A percentile compares a stretch with the other conserved stretches of the same genome.
These are phyloP conservation scores for Oryzias woworae DNA, from an alignment of 2,113 vertebrate species.

Conservation along the genomic window DNA sequence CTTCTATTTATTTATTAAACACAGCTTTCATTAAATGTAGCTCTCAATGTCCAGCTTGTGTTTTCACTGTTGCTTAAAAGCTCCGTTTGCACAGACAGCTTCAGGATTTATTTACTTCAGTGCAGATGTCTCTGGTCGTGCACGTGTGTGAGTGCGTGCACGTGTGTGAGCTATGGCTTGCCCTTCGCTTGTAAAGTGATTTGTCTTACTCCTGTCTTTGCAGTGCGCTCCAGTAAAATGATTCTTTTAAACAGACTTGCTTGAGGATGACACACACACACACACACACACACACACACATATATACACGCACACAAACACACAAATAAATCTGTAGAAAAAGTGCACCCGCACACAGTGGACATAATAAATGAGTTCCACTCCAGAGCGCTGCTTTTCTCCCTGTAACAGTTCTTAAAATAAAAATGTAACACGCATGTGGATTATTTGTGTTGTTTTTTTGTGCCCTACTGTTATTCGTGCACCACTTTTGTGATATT, in stretches of 20 bases:
- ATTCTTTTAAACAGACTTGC: conserved; percentile 73
- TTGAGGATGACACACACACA: conserved; percentile 52
- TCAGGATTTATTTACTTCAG: conserved; percentile 63
- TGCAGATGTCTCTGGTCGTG: conserved; percentile 21
- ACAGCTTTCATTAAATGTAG: conserved; percentile 43
- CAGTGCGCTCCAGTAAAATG: conserved; percentile 57
- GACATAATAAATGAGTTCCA: conserved; percentile 63
- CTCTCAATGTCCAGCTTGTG: conserved; percentile 30
- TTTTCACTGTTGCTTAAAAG: conserved; percentile 32
- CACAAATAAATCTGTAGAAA: not conserved
- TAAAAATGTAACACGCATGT: no score
- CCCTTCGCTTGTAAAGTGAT: conserved; percentile 68
- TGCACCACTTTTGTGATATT: conserved; percentile 44
- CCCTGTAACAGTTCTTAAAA: conserved; percentile 9
- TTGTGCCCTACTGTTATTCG: conserved; percentile 15
- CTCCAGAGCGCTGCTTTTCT: conserved; percentile 30
- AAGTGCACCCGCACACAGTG: conserved; percentile 13
- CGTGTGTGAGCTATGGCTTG: conserved; percentile 53
- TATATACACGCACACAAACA: conserved; percentile 7
- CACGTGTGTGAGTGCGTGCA: conserved; percentile 4
- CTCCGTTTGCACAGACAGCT: conserved; percentile 52
- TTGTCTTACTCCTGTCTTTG: conserved; percentile 68
- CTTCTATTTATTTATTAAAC: conserved; percentile 41
- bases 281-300: conserved; percentile 15
- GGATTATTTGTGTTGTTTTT: no score